Evolutionary conservation across 2,113 vertebrate genomes (phyloP), one percentile per base, ranked within the genome.

Genomic region (Salvelinus alpinus): DNA sequence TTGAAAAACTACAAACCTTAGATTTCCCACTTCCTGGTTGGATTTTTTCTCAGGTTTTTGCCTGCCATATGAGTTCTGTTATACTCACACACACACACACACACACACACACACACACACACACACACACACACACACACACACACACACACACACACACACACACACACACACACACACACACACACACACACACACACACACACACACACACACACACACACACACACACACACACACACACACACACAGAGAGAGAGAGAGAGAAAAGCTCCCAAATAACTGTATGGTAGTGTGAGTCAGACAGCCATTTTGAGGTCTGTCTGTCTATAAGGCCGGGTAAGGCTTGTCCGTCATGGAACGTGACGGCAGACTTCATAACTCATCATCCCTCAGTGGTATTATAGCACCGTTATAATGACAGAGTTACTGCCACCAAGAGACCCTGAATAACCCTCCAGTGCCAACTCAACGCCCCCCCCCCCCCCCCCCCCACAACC

Each of bases 221-320:
- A 73, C 34, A 38, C 34, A 8, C 34, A 38, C 6, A 8, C 38
- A 38, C 7, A 8, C 38, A 38, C 38, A 38, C 34, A 38, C 34
- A 38, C 1, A 38, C 34, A 38, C 34, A 38, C 7, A 7, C 5
- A n/a, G n/a, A n/a, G n/a, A n/a, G n/a, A n/a, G n/a, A n/a, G n/a
- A 5, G 7, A 38, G 34, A 38, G 34, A 38, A 38, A 38, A 38
- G 1, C 34, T 38, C 73, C 47, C 80, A 74, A 59, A 16, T 81
- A 62, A 74, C 73, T 82, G 80, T 82, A 77, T 76, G 72, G 72
- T 75, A 81, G 54, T 20, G 3, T 22, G 74, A 60, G 70, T 87
- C 78, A 85, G 75, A 82, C 81, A 85, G 22, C 75, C 79, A 20
- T 81, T 54, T 72, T 81, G 82, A 85, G 82, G 78, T 82, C 77